These are phyloP conservation scores for Megaceryle torquata DNA, from an alignment of 2,113 vertebrate genomes.

Conservation along the genomic window DNA sequence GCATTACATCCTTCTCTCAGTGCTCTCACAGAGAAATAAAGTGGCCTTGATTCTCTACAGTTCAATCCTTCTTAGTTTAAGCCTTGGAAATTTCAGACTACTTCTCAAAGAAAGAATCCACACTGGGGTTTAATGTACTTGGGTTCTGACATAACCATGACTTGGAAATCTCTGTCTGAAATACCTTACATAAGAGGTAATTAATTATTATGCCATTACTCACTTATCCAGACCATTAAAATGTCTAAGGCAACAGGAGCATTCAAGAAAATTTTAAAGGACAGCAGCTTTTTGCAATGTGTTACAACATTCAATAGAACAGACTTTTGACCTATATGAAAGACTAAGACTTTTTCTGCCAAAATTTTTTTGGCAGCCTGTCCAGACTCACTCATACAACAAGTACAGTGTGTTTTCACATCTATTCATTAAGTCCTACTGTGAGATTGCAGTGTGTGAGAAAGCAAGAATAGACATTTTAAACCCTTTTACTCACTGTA, in stretches of 20 bases:
- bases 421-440: conserved; percentile 28
- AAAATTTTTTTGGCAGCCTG: conserved; percentile 45
- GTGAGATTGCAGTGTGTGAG: background rate
- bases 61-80: conserved; percentile 54
- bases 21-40: background rate
- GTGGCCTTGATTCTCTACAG: conserved; percentile 23
- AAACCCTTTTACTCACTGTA: background rate
- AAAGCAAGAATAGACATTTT: conserved; percentile 8
- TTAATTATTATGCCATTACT: conserved; percentile 53
- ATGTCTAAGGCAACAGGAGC: background rate
- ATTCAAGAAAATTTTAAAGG: conserved; percentile 38
- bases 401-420: conserved; percentile 32
- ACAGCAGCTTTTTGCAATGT: conserved; percentile 19
- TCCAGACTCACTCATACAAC: conserved; percentile 18
- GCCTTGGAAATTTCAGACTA: conserved; percentile 34
- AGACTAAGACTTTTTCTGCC: background rate
- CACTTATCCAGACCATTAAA: conserved; percentile 37
- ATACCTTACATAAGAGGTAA: conserved; percentile 43
- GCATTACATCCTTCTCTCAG: background rate
- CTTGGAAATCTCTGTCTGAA: conserved; percentile 40
- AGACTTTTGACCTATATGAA: conserved; percentile 12
- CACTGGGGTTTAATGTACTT: conserved; percentile 27
- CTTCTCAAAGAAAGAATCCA: conserved; percentile 31
- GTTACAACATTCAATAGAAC: conserved; percentile 7
- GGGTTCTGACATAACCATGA: conserved; percentile 22